Evolutionary conservation across 1,140 invertebrate species (phyloP).

Genomic region (Bombus confusus): DNA sequence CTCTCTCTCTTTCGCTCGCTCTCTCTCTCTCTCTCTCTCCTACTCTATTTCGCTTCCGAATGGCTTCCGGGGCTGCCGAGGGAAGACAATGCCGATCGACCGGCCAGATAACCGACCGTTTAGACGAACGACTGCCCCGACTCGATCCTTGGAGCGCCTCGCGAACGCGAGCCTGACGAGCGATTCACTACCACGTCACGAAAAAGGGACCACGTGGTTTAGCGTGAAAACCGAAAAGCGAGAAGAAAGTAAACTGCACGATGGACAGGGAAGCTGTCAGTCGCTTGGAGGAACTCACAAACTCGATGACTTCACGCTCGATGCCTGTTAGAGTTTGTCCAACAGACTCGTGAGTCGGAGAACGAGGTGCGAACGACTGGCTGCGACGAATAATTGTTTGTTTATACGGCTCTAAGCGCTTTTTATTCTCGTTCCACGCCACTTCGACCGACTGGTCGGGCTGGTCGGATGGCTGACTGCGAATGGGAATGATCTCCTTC

Average conservation of each 20-base stretch:
- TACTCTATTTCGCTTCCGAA: constrained; percentile 27
- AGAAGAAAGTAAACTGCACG: not conserved
- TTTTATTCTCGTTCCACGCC: constrained; percentile 45
- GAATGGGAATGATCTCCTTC: not conserved
- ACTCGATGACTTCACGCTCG: not conserved
- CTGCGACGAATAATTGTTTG: constrained; percentile 35
- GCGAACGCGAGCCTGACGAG: constrained; percentile 39
- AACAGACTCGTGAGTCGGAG: not conserved
- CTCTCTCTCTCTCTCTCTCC: not conserved
- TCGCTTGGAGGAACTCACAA: not conserved
- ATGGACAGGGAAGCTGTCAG: too few relatives aligned
- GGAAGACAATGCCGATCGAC: constrained; percentile 81
- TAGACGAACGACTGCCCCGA: constrained; percentile 64
- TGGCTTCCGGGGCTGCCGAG: constrained; percentile 61
- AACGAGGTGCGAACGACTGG: constrained; percentile 6
- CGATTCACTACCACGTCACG: not conserved
- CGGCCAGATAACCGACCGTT: constrained; percentile 73
- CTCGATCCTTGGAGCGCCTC: constrained; percentile 1
- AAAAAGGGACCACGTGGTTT: not conserved
- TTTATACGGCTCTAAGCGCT: constrained; percentile 12
- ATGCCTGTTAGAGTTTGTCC: not conserved
- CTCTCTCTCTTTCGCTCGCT: not conserved
- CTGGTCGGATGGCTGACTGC: not conserved
- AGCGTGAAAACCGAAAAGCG: not conserved
- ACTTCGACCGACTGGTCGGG: not conserved